A percentile compares a stretch with the other conserved stretches of the same genome.
Evolutionary conservation across 2,797 vertebrate species (phyloP).

Genomic region (Alauda arvensis): DNA sequence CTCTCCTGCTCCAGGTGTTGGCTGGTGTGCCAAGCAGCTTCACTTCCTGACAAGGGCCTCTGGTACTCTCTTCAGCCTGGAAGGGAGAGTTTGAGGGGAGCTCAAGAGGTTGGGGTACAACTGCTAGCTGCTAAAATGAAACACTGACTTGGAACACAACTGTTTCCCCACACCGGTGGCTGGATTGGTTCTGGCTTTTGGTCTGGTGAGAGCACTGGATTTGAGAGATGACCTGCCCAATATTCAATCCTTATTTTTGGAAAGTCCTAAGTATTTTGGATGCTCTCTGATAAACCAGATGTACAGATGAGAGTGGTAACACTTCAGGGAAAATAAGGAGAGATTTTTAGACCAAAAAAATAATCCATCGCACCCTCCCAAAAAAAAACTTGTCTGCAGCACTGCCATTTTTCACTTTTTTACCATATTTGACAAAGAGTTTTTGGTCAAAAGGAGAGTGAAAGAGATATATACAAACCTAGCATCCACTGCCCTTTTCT

Average conservation of each 20-base stretch:
- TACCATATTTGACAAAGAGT: neutral
- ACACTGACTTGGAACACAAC: neutral
- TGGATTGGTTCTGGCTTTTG: neutral
- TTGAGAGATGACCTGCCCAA: neutral
- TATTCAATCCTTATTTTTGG: neutral
- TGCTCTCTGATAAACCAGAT: neutral
- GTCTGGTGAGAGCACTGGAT: neutral
- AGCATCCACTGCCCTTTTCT: neutral
- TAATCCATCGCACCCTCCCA: rapidly evolving
- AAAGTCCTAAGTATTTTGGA: neutral
- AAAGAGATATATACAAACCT: neutral
- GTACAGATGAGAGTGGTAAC: neutral
- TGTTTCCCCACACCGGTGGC: neutral
- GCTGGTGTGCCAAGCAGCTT: neutral
- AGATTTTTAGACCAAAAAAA: neutral
- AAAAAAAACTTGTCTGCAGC: neutral
- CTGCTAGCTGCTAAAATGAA: neutral
- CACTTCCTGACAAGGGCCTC: neutral
- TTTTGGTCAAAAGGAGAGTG: neutral
- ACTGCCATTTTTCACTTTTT: neutral
- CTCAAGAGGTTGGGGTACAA: neutral
- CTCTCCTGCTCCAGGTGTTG: neutral
- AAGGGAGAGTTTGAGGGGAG: neutral
- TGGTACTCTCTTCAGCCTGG: neutral
- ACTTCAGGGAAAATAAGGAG: neutral